A percentile compares a stretch with the other conserved stretches of the same genome.
phyloP scores from a whole-genome alignment of 2,797 vertebrate species.

The Artibeus lituratus region DNA sequence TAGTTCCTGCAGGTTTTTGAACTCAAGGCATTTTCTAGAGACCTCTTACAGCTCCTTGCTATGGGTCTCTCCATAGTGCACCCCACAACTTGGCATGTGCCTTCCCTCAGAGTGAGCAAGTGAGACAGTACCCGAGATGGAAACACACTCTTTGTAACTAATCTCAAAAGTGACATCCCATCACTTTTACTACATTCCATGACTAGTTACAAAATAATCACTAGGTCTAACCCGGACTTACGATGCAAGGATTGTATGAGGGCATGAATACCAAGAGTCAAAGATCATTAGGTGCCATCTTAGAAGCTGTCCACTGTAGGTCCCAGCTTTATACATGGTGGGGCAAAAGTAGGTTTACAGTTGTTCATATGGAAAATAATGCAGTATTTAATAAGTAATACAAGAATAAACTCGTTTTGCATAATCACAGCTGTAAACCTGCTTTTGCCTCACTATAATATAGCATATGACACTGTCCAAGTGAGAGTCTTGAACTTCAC shows the following conservation, averaged over 20 bases:
- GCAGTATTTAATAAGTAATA: background rate
- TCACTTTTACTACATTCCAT: background rate
- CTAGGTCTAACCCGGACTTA: background rate
- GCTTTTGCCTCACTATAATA: background rate
- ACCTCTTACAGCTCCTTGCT: background rate
- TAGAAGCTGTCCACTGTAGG: background rate
- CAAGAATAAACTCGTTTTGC: background rate
- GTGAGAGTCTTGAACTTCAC: background rate
- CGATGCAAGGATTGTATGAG: background rate
- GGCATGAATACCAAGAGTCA: background rate
- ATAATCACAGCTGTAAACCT: background rate
- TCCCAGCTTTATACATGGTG: background rate
- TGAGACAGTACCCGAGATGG: background rate
- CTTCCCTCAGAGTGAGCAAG: background rate
- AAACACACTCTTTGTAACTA: background rate
- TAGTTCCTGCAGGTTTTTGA: background rate
- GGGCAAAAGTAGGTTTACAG: background rate
- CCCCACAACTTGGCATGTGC: background rate
- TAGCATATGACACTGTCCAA: background rate
- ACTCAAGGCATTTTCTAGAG: background rate
- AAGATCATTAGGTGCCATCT: background rate
- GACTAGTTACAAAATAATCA: background rate
- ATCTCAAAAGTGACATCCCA: slow-evolving; percentile 2
- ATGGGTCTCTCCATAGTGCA: background rate
- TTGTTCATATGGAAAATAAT: background rate